phyloP scores from a whole-genome alignment of 2,888 invertebrate species.

The Pristionchus maxplancki region DNA sequence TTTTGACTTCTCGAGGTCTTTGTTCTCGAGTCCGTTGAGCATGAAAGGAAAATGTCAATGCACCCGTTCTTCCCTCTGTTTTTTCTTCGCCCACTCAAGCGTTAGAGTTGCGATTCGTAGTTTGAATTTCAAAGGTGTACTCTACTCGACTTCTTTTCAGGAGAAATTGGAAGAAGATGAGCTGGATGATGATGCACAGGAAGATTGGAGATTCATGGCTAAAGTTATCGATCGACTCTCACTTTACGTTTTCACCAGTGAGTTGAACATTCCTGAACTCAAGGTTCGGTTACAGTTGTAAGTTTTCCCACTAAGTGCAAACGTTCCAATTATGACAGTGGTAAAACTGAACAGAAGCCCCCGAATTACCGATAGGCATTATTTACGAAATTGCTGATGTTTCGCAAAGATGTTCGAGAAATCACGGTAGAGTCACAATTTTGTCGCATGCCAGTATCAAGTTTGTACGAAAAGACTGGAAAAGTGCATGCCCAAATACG shows the following conservation, averaged over 20 bases:
- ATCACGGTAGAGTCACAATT: neutral
- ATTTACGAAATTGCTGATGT: too few species aligned
- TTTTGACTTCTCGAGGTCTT: neutral
- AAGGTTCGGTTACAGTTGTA: too few species aligned
- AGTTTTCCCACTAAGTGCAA: too few species aligned
- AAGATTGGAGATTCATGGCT: constrained; percentile 75
- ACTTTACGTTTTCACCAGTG: constrained; percentile 67
- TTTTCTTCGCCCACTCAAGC: neutral
- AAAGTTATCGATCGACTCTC: constrained; percentile 76
- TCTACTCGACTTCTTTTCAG: constrained; percentile 54
- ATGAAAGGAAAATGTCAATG: neutral
- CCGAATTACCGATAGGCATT: neutral
- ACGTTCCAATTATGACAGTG: too few species aligned
- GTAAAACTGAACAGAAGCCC: neutral
- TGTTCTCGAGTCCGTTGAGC: neutral
- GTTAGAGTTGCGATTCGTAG: neutral
- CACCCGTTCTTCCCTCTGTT: neutral
- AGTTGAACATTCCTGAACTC: neutral
- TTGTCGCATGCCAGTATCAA: neutral
- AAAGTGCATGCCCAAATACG: neutral
- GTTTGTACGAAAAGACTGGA: neutral
- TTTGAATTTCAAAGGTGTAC: neutral
- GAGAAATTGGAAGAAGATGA: constrained; percentile 73
- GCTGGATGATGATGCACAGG: constrained; percentile 73
- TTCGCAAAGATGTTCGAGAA: neutral